Base-by-base conservation (phyloP, 1,140 invertebrate genomes). In the Coenobita brevimanus region DNA sequence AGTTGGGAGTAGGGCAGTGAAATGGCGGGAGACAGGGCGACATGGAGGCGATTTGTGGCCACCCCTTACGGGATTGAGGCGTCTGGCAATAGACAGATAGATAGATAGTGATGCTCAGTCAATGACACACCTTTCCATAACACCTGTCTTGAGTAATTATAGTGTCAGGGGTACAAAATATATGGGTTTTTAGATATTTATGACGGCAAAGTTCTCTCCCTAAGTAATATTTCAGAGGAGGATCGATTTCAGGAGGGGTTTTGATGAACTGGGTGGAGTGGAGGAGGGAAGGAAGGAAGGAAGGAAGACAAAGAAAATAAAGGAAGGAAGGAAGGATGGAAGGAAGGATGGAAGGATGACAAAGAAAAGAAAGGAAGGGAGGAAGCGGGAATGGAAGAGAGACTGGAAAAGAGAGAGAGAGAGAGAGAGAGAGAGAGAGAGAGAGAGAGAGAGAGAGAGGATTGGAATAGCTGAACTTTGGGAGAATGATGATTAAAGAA, bases 381-480 rank as follows among this genome's bases (percentile, higher is more conserved):
- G 54, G n/a, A n/a, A 57, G 54, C 10, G 54, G n/a, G 54, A 57
- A n/a, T 13, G 54, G n/a, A n/a, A 57, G 54, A 57, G 54, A 57
- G 54, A 57, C 10, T 13, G 64, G n/a, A n/a, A 57, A n/a, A 57
- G 54, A 57, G 54, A 57, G 54, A 57, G 54, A 57, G 54, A 57
- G 54, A 57, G 54, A 57, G 54, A 57, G 54, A 57, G 27, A 13
- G 64, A 30, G 64, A 30, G 13, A 69, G 27, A 69, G 64, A 69
- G 64, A 69, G 13, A 69, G 67, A 71, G 30, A 24, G 21, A 71
- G 67, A 71, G 67, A 71, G 17, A 71, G 67, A 71, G 2, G 30
- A 13, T n/a, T 0, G 30, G 67, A 21, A 30, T 27, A 3, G 33
- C 17, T 3, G 30, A 33, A 33, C 2, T n/a, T 17, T 15, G 27